Evolutionary conservation across 1,140 invertebrate genomes (phyloP).

Genomic region (Drosophila bifasciata): DNA sequence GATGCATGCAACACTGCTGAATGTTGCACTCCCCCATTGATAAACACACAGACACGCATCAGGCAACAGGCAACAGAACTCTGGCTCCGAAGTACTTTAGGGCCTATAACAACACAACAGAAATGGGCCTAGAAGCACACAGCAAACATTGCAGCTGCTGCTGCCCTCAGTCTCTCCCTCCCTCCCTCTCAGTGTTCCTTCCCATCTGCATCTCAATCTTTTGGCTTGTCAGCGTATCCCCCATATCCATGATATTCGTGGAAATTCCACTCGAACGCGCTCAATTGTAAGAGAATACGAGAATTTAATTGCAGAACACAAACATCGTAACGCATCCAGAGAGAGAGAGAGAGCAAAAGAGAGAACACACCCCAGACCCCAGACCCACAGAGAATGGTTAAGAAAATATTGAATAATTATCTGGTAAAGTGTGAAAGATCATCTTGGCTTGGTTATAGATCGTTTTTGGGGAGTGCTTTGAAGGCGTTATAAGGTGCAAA

Average conservation of each 20-base stretch:
- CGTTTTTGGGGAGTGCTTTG: background rate
- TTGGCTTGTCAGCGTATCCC: constrained; percentile 76
- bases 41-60: constrained; percentile 41
- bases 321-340: constrained; percentile 39
- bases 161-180: background rate
- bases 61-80: constrained; percentile 19
- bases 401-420: constrained; percentile 17
- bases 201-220: constrained; percentile 76
- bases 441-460: background rate
- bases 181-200: too few species aligned
- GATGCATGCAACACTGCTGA: background rate
- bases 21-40: constrained; percentile 47
- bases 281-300: constrained; percentile 80
- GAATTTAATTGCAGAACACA: constrained; percentile 81
- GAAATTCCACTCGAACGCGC: constrained; percentile 74
- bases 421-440: constrained; percentile 26
- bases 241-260: constrained; percentile 78
- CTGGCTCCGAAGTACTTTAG: constrained; percentile 34
- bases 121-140: constrained; percentile 36
- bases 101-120: constrained; percentile 72
- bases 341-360: background rate
- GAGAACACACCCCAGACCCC: background rate
- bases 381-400: constrained; percentile 20
- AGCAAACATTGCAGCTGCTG: constrained; percentile 41
- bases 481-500: constrained; percentile 2